Conservation (phyloP, 2,113 vertebrate genomes). For the Aramus guarauna region DNA sequence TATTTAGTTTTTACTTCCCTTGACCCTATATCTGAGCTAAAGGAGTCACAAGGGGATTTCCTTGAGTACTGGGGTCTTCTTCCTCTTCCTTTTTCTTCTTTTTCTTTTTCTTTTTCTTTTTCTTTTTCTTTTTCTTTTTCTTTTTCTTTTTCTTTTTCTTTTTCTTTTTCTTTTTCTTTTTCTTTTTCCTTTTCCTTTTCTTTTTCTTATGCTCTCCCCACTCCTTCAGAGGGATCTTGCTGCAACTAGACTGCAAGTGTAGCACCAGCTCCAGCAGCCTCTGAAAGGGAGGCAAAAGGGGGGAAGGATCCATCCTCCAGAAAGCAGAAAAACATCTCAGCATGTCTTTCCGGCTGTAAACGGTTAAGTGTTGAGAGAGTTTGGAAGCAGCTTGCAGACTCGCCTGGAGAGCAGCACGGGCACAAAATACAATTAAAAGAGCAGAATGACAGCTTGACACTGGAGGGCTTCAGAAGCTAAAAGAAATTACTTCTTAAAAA, state of each 20-base stretch:
- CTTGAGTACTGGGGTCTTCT: not conserved
- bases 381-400: not conserved
- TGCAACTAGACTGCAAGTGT: not conserved
- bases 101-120: no score
- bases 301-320: not conserved
- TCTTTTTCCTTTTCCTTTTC: no score
- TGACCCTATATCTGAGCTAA: not conserved
- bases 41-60: not conserved
- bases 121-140: no score
- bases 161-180: no score
- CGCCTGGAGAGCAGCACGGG: not conserved
- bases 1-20: not conserved
- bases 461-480: conserved; percentile 25
- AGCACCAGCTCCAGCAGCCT: not conserved
- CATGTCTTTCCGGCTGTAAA: not conserved
- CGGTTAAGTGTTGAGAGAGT: not conserved
- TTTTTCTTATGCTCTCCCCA: not conserved
- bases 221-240: not conserved
- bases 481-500: not conserved
- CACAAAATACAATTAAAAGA: conserved; percentile 25
- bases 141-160: no score
- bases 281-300: fast-evolving
- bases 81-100: not conserved
- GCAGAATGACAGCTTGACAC: conserved; percentile 46
- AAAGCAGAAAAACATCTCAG: not conserved